A percentile compares a stretch with the other conserved stretches of the same genome.
Evolutionary conservation across 2,113 vertebrate species (phyloP).

Genomic region (Aspiorhynchus laticeps): DNA sequence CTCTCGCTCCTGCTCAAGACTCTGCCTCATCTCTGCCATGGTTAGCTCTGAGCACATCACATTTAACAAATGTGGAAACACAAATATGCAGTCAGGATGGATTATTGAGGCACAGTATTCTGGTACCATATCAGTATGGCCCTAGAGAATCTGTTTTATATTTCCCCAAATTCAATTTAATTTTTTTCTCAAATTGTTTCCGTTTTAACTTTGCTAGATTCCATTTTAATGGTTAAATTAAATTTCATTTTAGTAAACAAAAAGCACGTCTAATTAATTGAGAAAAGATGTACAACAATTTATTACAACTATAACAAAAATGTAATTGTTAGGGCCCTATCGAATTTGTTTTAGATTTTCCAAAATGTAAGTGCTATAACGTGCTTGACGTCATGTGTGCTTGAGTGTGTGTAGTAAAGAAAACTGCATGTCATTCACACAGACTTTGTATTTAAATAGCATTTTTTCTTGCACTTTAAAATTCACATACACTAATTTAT

Average conservation of each 20-base stretch:
- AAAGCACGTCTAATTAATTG: neutral
- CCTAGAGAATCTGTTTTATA: too few relatives aligned
- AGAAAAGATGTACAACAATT: neutral
- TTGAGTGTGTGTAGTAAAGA: neutral
- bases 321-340: too few relatives aligned
- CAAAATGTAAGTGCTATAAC: too few relatives aligned
- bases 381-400: neutral
- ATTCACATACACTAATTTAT: too few relatives aligned
- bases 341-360: neutral
- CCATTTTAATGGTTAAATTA: too few relatives aligned
- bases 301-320: too few relatives aligned
- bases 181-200: too few relatives aligned
- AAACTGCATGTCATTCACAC: neutral
- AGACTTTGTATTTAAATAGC: neutral
- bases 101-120: neutral
- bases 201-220: too few relatives aligned
- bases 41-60: slow-evolving; percentile 84
- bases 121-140: neutral
- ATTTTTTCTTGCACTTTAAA: too few relatives aligned
- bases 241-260: too few relatives aligned
- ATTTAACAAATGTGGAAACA: neutral
- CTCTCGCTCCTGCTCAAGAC: slow-evolving; percentile 94
- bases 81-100: neutral
- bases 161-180: too few relatives aligned
- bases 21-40: slow-evolving; percentile 98